phyloP scores from a whole-genome alignment of 2,113 vertebrate genomes.

The Hirundichthys speculiger region DNA sequence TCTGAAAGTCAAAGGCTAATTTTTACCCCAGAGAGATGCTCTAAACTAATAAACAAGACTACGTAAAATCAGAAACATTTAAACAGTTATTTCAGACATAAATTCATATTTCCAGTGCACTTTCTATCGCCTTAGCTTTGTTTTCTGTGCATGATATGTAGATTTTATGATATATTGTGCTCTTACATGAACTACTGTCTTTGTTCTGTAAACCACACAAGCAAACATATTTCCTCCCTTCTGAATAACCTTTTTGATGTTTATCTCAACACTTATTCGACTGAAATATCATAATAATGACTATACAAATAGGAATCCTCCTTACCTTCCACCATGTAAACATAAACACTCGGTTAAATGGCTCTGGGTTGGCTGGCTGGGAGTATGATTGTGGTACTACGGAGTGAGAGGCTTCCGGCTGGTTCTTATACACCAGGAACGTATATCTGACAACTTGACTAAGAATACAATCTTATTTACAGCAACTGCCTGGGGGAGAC shows the following conservation, averaged over 20 bases:
- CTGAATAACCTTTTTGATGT: slow-evolving; percentile 31
- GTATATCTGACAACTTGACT: slow-evolving; percentile 55
- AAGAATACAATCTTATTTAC: slow-evolving; percentile 69
- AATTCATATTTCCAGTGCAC: no score
- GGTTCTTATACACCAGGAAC: slow-evolving; percentile 60
- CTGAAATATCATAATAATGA: no score
- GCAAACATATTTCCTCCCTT: slow-evolving; percentile 20
- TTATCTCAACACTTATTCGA: slow-evolving; percentile 35
- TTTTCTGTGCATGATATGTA: neutral
- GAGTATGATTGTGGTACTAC: slow-evolving; percentile 53
- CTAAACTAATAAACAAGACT: neutral
- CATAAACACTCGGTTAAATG: slow-evolving; percentile 53
- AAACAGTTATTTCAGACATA: neutral
- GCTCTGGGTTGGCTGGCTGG: slow-evolving; percentile 40
- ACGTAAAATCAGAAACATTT: neutral
- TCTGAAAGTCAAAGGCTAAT: neutral
- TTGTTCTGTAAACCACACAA: slow-evolving; percentile 32
- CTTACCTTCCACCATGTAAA: slow-evolving; percentile 48
- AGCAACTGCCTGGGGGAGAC: slow-evolving; percentile 36
- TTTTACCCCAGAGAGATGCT: no score
- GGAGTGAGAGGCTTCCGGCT: slow-evolving; percentile 52
- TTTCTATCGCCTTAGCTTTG: no score
- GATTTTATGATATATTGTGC: neutral
- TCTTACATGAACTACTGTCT: neutral
- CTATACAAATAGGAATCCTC: slow-evolving; percentile 36